phyloP scores from a whole-genome alignment of 2,888 invertebrate species.

The Itoplectis maculator region DNA sequence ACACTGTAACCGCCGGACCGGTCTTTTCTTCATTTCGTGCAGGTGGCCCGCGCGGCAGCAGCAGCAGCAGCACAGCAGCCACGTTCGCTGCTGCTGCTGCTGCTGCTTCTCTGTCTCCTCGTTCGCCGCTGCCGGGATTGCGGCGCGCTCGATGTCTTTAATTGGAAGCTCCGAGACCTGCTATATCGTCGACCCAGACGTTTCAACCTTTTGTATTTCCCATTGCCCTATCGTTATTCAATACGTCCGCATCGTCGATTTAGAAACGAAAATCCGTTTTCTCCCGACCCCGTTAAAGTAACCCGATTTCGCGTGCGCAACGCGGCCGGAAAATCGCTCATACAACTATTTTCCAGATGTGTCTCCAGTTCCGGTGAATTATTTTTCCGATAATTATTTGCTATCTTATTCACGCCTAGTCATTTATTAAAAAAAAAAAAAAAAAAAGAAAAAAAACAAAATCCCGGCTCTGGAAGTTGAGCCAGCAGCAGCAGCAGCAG shows the following conservation, averaged over 20 bases:
- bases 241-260: no score
- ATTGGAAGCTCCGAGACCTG: conserved; percentile 12
- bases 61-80: no score
- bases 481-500: not conserved
- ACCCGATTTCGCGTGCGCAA: no score
- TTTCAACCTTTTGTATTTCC: not conserved
- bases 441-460: not conserved
- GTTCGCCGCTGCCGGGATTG: conserved; percentile 32
- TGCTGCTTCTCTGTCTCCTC: not conserved
- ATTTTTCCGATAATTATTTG: no score
- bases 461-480: conserved; percentile 34
- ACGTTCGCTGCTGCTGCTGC: conserved; percentile 29
- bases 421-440: no score
- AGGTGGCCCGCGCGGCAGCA: conserved; percentile 52
- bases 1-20: conserved; percentile 43
- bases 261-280: not conserved
- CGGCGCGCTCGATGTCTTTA: conserved; percentile 30
- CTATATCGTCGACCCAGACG: not conserved
- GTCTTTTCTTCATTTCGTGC: conserved; percentile 56
- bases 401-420: no score
- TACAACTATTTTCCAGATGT: no score
- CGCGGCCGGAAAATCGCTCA: no score
- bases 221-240: not conserved
- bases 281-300: no score
- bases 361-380: no score